Percentiles rank a stretch among this genome's conserved stretches.
Conservation (phyloP, 2,888 invertebrate species). For the Linyphia triangularis region DNA sequence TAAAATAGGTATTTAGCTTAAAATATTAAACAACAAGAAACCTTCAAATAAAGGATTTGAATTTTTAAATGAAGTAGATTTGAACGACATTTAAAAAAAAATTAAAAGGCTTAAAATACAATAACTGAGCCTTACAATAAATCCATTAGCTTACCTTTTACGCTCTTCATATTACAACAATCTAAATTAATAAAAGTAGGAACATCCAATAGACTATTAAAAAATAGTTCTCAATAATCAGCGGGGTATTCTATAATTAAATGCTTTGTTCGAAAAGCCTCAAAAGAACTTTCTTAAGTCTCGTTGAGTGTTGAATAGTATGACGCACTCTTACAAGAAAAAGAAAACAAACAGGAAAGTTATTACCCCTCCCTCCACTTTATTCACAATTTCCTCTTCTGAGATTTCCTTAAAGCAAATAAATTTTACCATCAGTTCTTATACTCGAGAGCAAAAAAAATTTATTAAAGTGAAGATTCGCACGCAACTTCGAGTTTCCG, state of each 20-base stretch:
- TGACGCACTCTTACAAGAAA: not conserved
- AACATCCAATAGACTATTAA: not conserved
- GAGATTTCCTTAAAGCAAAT: not conserved
- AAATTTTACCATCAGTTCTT: not conserved
- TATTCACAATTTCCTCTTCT: not conserved
- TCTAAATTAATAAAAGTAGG: not conserved
- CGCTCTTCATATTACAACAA: not conserved
- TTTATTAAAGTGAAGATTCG: not conserved
- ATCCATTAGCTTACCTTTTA: not conserved
- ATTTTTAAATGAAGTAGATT: not conserved
- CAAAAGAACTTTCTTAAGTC: not conserved
- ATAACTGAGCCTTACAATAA: too few relatives aligned
- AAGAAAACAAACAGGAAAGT: not conserved
- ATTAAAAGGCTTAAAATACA: not conserved
- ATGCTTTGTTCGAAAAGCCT: not conserved
- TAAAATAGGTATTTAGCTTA: too few relatives aligned
- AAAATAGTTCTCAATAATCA: not conserved
- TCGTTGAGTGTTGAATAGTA: not conserved
- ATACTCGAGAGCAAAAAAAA: not conserved
- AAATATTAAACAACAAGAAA: too few relatives aligned
- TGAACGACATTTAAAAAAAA: constrained; percentile 3
- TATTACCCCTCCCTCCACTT: not conserved
- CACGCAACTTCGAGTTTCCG: not conserved
- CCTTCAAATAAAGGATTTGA: too few relatives aligned
- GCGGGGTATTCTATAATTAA: not conserved